phyloP scores from a whole-genome alignment of 37 sponge, comb jelly and placozoan species.

The Halichondria panicea region DNA sequence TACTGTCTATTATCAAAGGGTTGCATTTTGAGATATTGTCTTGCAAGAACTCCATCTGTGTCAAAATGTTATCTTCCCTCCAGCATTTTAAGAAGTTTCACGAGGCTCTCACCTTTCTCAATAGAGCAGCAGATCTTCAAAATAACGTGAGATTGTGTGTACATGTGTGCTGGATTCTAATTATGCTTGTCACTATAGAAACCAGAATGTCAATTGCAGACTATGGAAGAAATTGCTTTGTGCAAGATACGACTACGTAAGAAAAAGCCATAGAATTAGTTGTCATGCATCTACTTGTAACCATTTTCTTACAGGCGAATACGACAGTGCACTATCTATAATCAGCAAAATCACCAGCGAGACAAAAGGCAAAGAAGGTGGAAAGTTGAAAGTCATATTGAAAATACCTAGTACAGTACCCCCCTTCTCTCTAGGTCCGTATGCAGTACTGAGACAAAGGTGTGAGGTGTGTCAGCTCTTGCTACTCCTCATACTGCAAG shows the following conservation, averaged over 20 bases:
- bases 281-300: neutral
- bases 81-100: slow-evolving; percentile 42
- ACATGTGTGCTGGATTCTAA: neutral
- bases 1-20: neutral
- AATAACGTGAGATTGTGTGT: neutral
- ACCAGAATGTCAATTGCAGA: slow-evolving; percentile 48
- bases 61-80: neutral
- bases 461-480: slow-evolving; percentile 50
- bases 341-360: slow-evolving; percentile 29
- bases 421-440: slow-evolving; percentile 21
- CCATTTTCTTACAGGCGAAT: slow-evolving; percentile 34
- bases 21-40: neutral
- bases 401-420: neutral
- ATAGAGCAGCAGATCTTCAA: slow-evolving; percentile 56
- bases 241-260: slow-evolving; percentile 57
- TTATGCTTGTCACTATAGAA: slow-evolving; percentile 15
- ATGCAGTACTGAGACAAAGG: slow-evolving; percentile 1
- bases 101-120: slow-evolving; percentile 41
- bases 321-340: slow-evolving; percentile 37
- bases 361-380: slow-evolving; percentile 39
- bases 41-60: neutral
- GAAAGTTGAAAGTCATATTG: neutral
- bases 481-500: slow-evolving; percentile 57
- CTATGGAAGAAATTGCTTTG: slow-evolving; percentile 42
- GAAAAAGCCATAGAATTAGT: neutral